Evolutionary conservation across 2,888 invertebrate genomes (phyloP).

Genomic region (Cerastoderma edule): DNA sequence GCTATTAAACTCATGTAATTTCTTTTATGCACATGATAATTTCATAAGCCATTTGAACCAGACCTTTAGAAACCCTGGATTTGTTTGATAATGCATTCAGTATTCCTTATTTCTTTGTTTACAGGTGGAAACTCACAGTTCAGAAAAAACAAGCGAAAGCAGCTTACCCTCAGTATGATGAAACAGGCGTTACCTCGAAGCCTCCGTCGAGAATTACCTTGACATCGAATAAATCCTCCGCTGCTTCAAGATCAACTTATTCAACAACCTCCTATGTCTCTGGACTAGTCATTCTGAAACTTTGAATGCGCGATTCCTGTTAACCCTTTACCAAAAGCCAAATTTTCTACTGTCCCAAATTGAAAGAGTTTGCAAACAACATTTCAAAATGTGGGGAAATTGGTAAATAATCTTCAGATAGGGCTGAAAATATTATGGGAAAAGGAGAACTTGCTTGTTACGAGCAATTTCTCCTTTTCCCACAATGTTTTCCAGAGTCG

Average conservation of each 20-base stretch:
- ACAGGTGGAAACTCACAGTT: slow-evolving; percentile 62
- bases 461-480: not conserved
- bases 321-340: too few relatives aligned
- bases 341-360: not conserved
- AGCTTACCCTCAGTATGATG: slow-evolving; percentile 65
- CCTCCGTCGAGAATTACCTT: slow-evolving; percentile 43
- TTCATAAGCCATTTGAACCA: too few relatives aligned
- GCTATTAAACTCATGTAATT: too few relatives aligned
- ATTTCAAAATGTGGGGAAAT: not conserved
- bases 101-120: slow-evolving; percentile 27
- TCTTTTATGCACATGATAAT: too few relatives aligned
- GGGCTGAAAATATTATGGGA: not conserved
- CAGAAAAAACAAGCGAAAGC: slow-evolving; percentile 63
- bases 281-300: slow-evolving; percentile 13
- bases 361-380: not conserved
- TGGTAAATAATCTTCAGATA: not conserved
- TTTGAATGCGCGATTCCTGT: not conserved
- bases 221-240: slow-evolving; percentile 18
- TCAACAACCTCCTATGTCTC: not conserved
- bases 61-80: too few relatives aligned
- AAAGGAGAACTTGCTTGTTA: not conserved
- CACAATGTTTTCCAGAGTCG: too few relatives aligned
- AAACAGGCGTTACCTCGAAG: slow-evolving; percentile 36
- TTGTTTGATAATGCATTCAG: too few relatives aligned
- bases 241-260: slow-evolving; percentile 4